A percentile compares a stretch with the other conserved stretches of the same genome.
Evolutionary conservation across 1,140 invertebrate genomes (phyloP).

Genomic region (Pogonomyrmex barbatus): DNA sequence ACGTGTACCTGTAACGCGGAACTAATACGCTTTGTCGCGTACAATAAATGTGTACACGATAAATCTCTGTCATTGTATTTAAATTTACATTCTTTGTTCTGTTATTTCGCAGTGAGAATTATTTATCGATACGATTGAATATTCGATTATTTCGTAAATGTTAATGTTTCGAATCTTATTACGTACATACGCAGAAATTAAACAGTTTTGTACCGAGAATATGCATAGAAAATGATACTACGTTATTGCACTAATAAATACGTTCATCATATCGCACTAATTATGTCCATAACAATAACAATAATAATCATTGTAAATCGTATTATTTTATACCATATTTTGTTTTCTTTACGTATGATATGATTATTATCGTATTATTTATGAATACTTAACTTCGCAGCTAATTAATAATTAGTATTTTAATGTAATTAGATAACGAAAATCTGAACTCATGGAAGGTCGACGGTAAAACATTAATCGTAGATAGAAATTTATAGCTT

Average conservation of each 20-base stretch:
- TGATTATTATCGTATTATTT: neutral
- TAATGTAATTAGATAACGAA: neutral
- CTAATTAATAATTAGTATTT: neutral
- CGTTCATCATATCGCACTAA: neutral
- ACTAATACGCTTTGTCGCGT: conserved; percentile 13
- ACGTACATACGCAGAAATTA: neutral
- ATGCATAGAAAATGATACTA: neutral
- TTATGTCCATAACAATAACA: neutral
- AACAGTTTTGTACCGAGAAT: too few species aligned
- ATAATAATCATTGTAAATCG: neutral
- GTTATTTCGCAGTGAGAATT: neutral
- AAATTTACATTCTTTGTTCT: neutral
- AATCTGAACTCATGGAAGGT: conserved; percentile 10
- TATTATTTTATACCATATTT: neutral
- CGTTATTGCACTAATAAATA: neutral
- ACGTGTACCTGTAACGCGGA: neutral
- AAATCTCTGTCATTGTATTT: neutral
- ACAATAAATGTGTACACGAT: conserved; percentile 1
- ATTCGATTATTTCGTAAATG: neutral
- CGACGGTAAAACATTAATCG: neutral
- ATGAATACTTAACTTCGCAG: neutral
- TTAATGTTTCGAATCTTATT: neutral
- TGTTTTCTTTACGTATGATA: neutral
- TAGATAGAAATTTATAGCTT: conserved; percentile 1
- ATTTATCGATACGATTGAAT: neutral